phyloP scores from a whole-genome alignment of 53 echinoderm and acorn worm species.

The Stichopus horrens region DNA sequence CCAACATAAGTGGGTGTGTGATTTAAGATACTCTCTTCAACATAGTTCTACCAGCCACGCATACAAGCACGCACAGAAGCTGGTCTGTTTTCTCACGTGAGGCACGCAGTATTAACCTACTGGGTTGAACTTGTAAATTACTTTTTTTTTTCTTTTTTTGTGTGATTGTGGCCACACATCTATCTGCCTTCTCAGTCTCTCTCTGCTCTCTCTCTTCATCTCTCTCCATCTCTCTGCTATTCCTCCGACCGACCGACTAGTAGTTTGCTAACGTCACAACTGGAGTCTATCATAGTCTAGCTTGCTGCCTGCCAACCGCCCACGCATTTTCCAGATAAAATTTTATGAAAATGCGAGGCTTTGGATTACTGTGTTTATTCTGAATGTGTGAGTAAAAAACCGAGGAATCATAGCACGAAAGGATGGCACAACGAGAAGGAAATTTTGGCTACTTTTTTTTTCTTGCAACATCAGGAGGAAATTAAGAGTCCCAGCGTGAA shows the following conservation, averaged over 20 bases:
- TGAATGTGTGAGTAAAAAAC: constrained; percentile 35
- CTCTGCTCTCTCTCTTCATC: background rate
- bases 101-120: constrained; percentile 38
- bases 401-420: constrained; percentile 13
- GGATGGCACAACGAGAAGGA: constrained; percentile 17
- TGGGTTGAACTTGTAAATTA: constrained; percentile 33
- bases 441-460: constrained; percentile 4
- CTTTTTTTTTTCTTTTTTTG: constrained; percentile 24
- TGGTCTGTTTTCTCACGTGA: background rate
- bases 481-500: background rate
- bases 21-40: constrained; percentile 16
- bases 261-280: constrained; percentile 26
- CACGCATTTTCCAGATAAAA: constrained; percentile 46
- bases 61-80: background rate
- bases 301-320: constrained; percentile 41
- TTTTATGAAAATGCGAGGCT: constrained; percentile 46
- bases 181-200: no score
- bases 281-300: constrained; percentile 11
- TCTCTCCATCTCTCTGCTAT: background rate
- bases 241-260: background rate
- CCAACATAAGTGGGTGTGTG: constrained; percentile 27
- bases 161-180: no score
- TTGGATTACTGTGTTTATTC: constrained; percentile 41
- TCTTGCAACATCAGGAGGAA: constrained; percentile 4
- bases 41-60: constrained; percentile 14